Evolutionary conservation across 2,113 vertebrate genomes (phyloP).

Genomic region (Cyrtonyx montezumae): DNA sequence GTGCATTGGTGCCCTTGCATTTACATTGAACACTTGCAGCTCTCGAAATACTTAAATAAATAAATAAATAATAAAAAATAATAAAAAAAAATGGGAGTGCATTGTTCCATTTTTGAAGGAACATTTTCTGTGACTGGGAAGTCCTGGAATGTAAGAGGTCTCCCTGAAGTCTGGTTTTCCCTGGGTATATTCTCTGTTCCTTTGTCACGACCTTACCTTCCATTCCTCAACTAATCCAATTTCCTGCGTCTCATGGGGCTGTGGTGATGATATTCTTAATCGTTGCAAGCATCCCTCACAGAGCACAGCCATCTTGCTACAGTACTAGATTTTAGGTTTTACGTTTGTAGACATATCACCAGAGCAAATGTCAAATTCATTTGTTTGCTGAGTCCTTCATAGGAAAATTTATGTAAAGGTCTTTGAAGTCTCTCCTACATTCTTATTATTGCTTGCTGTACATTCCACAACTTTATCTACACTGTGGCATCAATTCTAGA

Average conservation of each 20-base stretch:
- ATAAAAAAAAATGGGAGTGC: neutral
- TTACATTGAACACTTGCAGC: neutral
- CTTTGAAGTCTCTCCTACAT: neutral
- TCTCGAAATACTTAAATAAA: neutral
- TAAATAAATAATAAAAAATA: too few species aligned
- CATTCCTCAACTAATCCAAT: neutral
- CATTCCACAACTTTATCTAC: neutral
- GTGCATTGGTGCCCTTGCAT: accelerated
- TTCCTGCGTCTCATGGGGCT: accelerated
- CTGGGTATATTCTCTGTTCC: neutral
- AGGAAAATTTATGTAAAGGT: neutral
- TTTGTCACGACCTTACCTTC: neutral
- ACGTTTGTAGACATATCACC: neutral
- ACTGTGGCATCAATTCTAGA: neutral
- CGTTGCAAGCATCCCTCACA: neutral
- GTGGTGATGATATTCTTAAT: neutral
- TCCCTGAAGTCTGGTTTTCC: neutral
- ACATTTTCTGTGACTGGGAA: neutral
- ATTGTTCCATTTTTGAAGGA: neutral
- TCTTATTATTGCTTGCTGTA: neutral
- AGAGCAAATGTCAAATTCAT: neutral
- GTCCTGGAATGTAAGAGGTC: accelerated
- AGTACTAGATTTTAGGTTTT: neutral
- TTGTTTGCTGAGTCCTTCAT: neutral
- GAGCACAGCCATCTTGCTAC: neutral